A percentile compares a stretch with the other conserved stretches of the same genome.
Evolutionary conservation across 2,797 vertebrate species (phyloP).

Genomic region (Pangasius larnaudii): DNA sequence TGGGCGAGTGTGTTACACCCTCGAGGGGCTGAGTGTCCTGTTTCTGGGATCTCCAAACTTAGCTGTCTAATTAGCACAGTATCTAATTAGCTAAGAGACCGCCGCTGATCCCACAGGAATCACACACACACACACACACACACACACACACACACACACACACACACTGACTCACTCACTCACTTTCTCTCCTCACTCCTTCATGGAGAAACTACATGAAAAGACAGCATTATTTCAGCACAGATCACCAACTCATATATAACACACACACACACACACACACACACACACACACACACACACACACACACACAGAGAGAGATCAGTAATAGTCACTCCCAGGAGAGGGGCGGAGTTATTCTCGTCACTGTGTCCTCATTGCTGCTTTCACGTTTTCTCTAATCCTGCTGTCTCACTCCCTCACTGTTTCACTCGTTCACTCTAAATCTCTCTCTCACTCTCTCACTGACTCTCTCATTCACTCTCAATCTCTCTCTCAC

Average conservation of each 20-base stretch:
- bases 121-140: slow-evolving; percentile 68
- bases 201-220: not conserved
- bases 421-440: no score
- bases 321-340: not conserved
- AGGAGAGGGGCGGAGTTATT: not conserved
- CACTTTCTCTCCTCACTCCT: not conserved
- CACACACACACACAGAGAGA: not conserved
- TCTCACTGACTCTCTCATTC: no score
- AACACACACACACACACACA: not conserved
- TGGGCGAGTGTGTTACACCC: slow-evolving; percentile 46
- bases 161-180: no score
- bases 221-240: no score
- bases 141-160: slow-evolving; percentile 30
- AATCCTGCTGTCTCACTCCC: not conserved
- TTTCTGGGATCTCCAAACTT: slow-evolving; percentile 73
- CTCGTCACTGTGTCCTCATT: slow-evolving; percentile 1
- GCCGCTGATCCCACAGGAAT: slow-evolving; percentile 56
- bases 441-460: not conserved
- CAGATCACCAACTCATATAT: not conserved
- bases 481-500: not conserved
- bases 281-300: not conserved
- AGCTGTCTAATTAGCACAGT: slow-evolving; percentile 80
- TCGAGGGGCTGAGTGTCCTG: slow-evolving; percentile 40
- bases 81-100: slow-evolving; percentile 77
- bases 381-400: not conserved